These are phyloP conservation scores for Xylota segnis DNA, from an alignment of 2,888 invertebrate genomes.

Conservation along the genomic window DNA sequence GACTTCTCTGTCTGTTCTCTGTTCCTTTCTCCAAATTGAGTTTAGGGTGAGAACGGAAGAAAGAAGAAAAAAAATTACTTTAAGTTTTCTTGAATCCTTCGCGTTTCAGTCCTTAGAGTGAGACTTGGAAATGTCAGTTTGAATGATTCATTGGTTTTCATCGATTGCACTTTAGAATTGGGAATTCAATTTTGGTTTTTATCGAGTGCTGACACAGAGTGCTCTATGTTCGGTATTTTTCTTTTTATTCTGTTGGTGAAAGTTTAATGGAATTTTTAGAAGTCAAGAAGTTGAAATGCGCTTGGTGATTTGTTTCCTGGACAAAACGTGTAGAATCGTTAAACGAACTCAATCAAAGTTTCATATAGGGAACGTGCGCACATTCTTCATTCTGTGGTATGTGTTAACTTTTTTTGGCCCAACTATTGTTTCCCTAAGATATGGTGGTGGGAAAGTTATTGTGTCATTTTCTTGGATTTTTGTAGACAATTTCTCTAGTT, in stretches of 20 bases:
- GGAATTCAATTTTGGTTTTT: slow-evolving; percentile 61
- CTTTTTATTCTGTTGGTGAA: slow-evolving; percentile 18
- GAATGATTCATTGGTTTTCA: slow-evolving; percentile 68
- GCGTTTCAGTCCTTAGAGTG: slow-evolving; percentile 8
- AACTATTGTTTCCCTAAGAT: too few species aligned
- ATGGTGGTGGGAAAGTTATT: too few species aligned
- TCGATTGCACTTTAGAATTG: slow-evolving; percentile 62
- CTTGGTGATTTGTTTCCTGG: slow-evolving; percentile 12
- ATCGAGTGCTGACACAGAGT: slow-evolving; percentile 1
- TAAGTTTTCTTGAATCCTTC: slow-evolving; percentile 26
- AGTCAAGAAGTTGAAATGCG: slow-evolving; percentile 18
- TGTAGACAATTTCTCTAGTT: too few species aligned
- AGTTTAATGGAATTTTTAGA: slow-evolving; percentile 42
- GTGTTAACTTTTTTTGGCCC: not conserved
- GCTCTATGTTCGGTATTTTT: not conserved
- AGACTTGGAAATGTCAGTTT: slow-evolving; percentile 43
- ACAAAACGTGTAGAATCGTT: not conserved
- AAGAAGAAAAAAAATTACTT: slow-evolving; percentile 27
- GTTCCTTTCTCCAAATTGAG: slow-evolving; percentile 25
- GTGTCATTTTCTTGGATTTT: too few species aligned
- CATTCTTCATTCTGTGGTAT: not conserved
- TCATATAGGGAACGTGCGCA: not conserved
- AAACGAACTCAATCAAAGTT: not conserved
- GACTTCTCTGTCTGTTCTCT: not conserved
- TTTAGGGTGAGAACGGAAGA: not conserved